Evolutionary conservation across 2,797 vertebrate species (phyloP), one percentile per base, ranked within the genome.

Genomic region (Ceyx erithaca): DNA sequence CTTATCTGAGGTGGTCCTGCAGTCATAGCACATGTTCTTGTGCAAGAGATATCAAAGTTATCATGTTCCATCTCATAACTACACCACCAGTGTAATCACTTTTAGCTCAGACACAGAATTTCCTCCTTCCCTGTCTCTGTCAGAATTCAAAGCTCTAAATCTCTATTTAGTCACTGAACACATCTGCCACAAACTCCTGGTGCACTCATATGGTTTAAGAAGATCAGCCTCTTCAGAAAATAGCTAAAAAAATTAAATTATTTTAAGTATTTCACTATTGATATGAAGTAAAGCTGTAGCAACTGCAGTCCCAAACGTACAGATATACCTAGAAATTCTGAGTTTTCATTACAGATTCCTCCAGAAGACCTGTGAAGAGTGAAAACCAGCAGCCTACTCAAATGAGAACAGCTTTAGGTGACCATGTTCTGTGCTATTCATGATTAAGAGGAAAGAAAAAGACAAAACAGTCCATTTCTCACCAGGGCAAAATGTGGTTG

Each of bases 1-100:
- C 95, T 95, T 85, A 55, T 41, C 55, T 52, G 63, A 87, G 45
- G 14, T 54, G 33, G 14, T 78, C 75, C 90, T 91, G 35, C 52
- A 96, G 79, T 92, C 55, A 85, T 22, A 84, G 17, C 30, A 48
- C 2, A 2, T 0, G 0, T 28, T 76, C 49, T 77, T 80, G 40
- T 30, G 17, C 62, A 78, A 82, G 30, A 75, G n/a, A 54, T 55
- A 14, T 61, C 45, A 49, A 85, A 41, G 21, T 49, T 80, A 71
- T 25, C 35, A 9, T 48, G 21, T 11, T 41, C 16, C 4, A 3
- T 72, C 89, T 72, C 22, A 30, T 81, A 85, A 73, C 37, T 30
- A 33, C 2, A 1, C n/a, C 31, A 64, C 12, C 7, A 31, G 3
- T 11, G 3, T 45, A 49, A 80, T 45, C 16, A 68, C 28, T 61